phyloP scores from a whole-genome alignment of 2,113 vertebrate genomes.

The Podarcis raffonei region DNA sequence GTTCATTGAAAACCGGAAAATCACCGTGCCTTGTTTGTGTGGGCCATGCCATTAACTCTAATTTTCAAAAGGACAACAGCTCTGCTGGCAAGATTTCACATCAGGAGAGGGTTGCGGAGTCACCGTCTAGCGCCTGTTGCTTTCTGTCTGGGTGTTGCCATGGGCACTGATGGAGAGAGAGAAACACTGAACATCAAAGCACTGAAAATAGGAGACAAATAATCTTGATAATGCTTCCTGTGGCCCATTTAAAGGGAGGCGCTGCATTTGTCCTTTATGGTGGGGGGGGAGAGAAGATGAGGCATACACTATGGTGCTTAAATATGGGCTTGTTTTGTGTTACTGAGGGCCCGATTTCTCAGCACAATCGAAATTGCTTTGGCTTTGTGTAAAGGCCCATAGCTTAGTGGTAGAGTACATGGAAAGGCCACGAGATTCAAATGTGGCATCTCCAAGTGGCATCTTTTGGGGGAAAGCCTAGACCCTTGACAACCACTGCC shows the following conservation, averaged over 20 bases:
- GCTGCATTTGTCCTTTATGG: neutral
- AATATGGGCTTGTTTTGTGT: too few relatives aligned
- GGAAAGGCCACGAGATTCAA: too few relatives aligned
- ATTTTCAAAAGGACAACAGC: neutral
- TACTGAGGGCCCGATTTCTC: too few relatives aligned
- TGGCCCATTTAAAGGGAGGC: neutral
- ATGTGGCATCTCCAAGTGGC: too few relatives aligned
- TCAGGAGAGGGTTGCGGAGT: conserved; percentile 47
- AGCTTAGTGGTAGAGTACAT: too few relatives aligned
- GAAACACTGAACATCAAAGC: conserved; percentile 51
- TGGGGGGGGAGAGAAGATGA: too few relatives aligned
- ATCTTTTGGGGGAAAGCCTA: too few relatives aligned
- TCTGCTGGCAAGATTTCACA: conserved; percentile 41
- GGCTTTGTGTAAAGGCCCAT: too few relatives aligned
- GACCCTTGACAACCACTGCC: too few relatives aligned
- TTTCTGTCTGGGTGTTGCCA: conserved; percentile 70
- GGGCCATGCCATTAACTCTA: conserved; percentile 20
- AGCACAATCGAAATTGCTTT: too few relatives aligned
- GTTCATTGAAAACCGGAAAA: conserved; percentile 29
- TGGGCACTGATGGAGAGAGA: conserved; percentile 71
- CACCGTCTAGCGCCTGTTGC: conserved; percentile 44
- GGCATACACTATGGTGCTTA: too few relatives aligned
- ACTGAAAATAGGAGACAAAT: conserved; percentile 41
- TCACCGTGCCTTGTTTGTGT: conserved; percentile 39
- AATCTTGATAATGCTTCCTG: conserved; percentile 9